Evolutionary conservation across 2,797 vertebrate genomes (phyloP).

Genomic region (Malacoctenus gilli): DNA sequence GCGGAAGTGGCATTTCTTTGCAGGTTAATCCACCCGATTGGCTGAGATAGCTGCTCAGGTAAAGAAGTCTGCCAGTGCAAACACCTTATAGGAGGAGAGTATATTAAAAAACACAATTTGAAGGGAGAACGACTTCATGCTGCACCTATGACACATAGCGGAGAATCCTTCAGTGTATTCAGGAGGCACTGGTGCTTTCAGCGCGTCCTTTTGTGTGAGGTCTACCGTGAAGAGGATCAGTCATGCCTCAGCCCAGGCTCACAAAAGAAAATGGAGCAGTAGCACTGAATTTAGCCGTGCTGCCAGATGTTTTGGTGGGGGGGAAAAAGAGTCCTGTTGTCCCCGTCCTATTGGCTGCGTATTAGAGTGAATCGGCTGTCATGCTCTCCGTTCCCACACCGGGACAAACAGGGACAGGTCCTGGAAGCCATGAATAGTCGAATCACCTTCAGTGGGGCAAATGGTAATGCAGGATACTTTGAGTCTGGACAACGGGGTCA

Average conservation of each 20-base stretch:
- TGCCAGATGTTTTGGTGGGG: slow-evolving; percentile 51
- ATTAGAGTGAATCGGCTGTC: slow-evolving; percentile 37
- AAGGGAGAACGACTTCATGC: slow-evolving; percentile 25
- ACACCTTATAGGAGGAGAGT: neutral
- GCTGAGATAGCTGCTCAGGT: slow-evolving; percentile 9
- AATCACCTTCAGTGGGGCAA: slow-evolving; percentile 50
- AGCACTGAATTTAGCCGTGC: slow-evolving; percentile 44
- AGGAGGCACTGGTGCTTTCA: slow-evolving; percentile 37
- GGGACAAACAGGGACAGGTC: slow-evolving; percentile 35
- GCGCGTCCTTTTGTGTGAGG: slow-evolving; percentile 53
- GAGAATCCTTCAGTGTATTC: slow-evolving; percentile 40
- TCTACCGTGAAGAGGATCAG: slow-evolving; percentile 64
- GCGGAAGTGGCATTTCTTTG: slow-evolving; percentile 16
- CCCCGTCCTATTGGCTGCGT: slow-evolving; percentile 28
- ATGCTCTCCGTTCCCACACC: slow-evolving; percentile 34
- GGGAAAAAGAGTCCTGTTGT: slow-evolving; percentile 44
- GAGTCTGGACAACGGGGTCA: slow-evolving; percentile 43
- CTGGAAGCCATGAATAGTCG: slow-evolving; percentile 41
- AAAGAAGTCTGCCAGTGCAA: slow-evolving; percentile 7
- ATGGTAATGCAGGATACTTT: slow-evolving; percentile 43
- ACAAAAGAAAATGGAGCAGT: slow-evolving; percentile 60
- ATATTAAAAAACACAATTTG: slow-evolving; percentile 33
- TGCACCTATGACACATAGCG: slow-evolving; percentile 30
- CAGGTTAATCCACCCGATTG: slow-evolving; percentile 26
- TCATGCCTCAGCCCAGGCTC: slow-evolving; percentile 51